Percentiles rank a stretch among this genome's conserved stretches.
phyloP scores from a whole-genome alignment of 2,113 vertebrate genomes.

The rat (Rattus norvegicus) region GRCr8 NC_086028.1:60653001-60653500 shows the following conservation, averaged over 20 bases:
- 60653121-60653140: background rate
- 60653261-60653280: too few relatives aligned
- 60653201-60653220: background rate
- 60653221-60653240: background rate
- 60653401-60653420: background rate
- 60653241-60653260: background rate
- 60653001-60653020: background rate
- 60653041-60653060: background rate
- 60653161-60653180: background rate
- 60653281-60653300: background rate
- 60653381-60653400: background rate
- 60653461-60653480: conserved; percentile 94
- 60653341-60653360: conserved; percentile 8
- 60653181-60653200: background rate
- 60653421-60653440: background rate
- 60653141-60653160: background rate
- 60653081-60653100: background rate
- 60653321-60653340: background rate
- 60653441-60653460: background rate
- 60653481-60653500: conserved; percentile 94
- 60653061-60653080: background rate
- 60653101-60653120: background rate
- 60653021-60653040: background rate
- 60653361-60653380: background rate
- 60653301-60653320: background rate